Base-by-base conservation (phyloP, 2,888 invertebrate species). In the Yponomeuta evonymella region DNA sequence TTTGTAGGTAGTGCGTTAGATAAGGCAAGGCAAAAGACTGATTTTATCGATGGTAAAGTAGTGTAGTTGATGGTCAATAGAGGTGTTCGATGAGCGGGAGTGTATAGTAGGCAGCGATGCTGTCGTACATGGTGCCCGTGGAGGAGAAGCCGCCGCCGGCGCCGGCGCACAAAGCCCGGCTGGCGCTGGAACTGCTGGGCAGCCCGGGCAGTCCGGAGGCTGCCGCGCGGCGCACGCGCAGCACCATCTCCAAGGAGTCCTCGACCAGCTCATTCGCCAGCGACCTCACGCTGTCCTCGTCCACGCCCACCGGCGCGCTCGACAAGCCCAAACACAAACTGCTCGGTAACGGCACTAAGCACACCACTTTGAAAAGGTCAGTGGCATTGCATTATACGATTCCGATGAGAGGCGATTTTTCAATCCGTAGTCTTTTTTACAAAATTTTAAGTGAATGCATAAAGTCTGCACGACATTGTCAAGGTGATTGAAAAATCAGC, bases 71-170 rank as follows among this genome's bases (percentile, higher is more conserved):
- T 29, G 65, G 65, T 12, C 29, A 6, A 65, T 12, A 29, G 15
- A 10, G 51, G 51, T 12, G 51, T 51, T 4, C 29, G 36, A 67
- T 67, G 67, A 10, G 48, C 23, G 48, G 36, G 48, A 23, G 48
- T 9, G 48, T 67, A 36, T 9, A 67, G 68, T 30, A 68, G 68
- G 65, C 65, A 67, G 67, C 63, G 10, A 96, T 96, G 96, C 92
- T 96, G 91, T 96, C 96, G 76, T 96, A 96, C 84, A 95, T 96
- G 95, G 92, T 96, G 78, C 96, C 96, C 70, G 94, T 95, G 80
- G 96, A 95, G 81, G 96, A 95, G 80, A 96, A 95, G 81, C 95
- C 96, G 83, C 96, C 96, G 85, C 95, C 95, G 71, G 95, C 95
- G 71, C 93, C 94, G 76, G 94, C 82, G 79, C 84, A 93, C 76